Base-by-base conservation (phyloP, 2,113 vertebrate species). In the Nasalis larvatus region DNA sequence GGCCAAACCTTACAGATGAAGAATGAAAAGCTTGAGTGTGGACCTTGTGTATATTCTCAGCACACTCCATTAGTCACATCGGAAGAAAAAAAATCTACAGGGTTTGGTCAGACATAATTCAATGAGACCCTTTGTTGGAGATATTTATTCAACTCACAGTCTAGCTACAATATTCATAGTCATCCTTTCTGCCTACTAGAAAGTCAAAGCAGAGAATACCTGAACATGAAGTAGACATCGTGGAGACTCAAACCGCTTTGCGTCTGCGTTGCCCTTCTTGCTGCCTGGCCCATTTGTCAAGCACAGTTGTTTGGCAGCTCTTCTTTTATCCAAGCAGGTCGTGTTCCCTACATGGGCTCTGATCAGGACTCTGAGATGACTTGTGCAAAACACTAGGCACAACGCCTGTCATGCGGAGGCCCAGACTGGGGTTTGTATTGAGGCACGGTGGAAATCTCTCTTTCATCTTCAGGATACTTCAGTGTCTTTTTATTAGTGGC, bases 151-250 rank as follows among this genome's bases (percentile, higher is more conserved):
- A 66, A 6, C 27, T 60, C 40, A 5, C 20, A 12, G 35, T 45
- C 81, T 56, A 8, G 3, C 63, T 52, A 32, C 10, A 16, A 8
- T 0, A 1, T 32, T 40, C 40, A 16, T 21, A 10, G 8, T 1
- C 37, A 25, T 35, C 42, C 63, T 35, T 60, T 69, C 47, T 45
- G 66, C 54, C 27, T 27, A 11, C 52, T 42, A 54, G 35, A 30
- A 71, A 82, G 40, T 54, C 35, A 13, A 21, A n/a, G 86, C 42
- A 54, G 77, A 8, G 17, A 32, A 3, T 6, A 7, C n/a, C 27
- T 54, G 76, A 86, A 21, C 23, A 13, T 18, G 23, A n/a, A 35
- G 8, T 16, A 3, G 21, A 37, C 42, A 10, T 6, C 2, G 0
- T 4, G 30, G 84, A 66, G 32, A 66, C 58, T 3, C 11, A 54